Percentiles rank a stretch among this genome's conserved stretches.
Conservation (phyloP, 2,113 vertebrate genomes). For the Amphiprion percula region DNA sequence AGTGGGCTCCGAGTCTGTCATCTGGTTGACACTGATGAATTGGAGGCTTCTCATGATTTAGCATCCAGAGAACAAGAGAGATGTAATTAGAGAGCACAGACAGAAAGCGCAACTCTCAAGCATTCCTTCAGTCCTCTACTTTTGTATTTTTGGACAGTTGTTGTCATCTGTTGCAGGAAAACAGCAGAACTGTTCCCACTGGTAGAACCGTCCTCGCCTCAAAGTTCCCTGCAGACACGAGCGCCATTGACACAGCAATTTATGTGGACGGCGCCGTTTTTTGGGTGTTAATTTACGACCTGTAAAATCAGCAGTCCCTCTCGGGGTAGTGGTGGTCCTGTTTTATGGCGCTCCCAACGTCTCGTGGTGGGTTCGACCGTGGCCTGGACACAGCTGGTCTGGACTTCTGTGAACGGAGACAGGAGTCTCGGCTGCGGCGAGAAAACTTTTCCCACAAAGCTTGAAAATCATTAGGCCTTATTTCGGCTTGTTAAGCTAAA, state of each 20-base stretch:
- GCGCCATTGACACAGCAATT: conserved; percentile 23
- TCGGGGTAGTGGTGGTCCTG: conserved; percentile 13
- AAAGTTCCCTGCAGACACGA: conserved; percentile 4
- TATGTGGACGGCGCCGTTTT: conserved; percentile 15
- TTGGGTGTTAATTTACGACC: conserved; percentile 57
- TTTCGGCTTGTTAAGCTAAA: conserved; percentile 23
- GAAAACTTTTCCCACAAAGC: conserved; percentile 10
- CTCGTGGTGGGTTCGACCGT: conserved; percentile 18
- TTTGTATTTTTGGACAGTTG: conserved; percentile 34
- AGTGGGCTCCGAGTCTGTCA: conserved; percentile 21
- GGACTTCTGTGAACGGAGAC: conserved; percentile 1
- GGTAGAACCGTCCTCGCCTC: not conserved
- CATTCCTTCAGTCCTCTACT: conserved; percentile 12
- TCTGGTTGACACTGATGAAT: conserved; percentile 50
- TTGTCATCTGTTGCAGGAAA: conserved; percentile 29
- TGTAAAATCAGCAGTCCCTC: conserved; percentile 45
- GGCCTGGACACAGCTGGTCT: conserved; percentile 21
- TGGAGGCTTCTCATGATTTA: conserved; percentile 37
- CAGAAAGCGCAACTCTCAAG: conserved; percentile 6
- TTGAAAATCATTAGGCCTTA: conserved; percentile 33
- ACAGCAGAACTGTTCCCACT: not conserved
- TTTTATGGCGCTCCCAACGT: conserved; percentile 27
- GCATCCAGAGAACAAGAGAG: conserved; percentile 28
- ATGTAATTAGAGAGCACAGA: conserved; percentile 51
- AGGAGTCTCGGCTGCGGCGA: conserved; percentile 2